A percentile compares a stretch with the other conserved stretches of the same genome.
Conservation (phyloP, 2,797 vertebrate species). For the Buphagus erythrorhynchus region DNA sequence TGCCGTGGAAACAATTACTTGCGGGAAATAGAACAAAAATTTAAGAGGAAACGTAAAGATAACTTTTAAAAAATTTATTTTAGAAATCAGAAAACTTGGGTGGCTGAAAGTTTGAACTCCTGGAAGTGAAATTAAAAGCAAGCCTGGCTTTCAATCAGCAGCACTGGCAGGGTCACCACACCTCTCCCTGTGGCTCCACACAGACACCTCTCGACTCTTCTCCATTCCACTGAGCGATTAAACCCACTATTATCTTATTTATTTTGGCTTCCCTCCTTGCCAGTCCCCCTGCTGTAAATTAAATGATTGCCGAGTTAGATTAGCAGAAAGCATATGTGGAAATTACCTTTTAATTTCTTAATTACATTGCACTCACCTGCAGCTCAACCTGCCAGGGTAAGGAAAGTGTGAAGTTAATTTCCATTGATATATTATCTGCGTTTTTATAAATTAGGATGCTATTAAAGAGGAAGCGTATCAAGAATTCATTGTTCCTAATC, state of each 20-base stretch:
- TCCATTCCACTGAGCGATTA: conserved; percentile 31
- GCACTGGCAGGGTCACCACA: background rate
- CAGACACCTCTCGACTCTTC: conserved; percentile 5
- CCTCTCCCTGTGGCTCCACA: background rate
- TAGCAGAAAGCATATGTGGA: conserved; percentile 72
- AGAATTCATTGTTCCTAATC: background rate
- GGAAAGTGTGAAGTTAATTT: conserved; percentile 63
- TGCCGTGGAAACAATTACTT: accelerated
- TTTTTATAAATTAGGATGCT: conserved; percentile 59
- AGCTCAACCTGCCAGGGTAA: conserved; percentile 65
- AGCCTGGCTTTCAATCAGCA: background rate
- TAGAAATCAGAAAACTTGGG: background rate
- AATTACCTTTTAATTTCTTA: conserved; percentile 83
- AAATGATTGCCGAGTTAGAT: conserved; percentile 63
- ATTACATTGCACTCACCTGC: conserved; percentile 78
- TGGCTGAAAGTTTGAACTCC: background rate
- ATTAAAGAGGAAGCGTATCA: background rate
- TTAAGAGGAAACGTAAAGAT: background rate
- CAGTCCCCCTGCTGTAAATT: conserved; percentile 69
- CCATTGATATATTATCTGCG: conserved; percentile 57
- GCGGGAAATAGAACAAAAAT: accelerated
- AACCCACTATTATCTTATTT: conserved; percentile 73
- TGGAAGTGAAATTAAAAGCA: background rate
- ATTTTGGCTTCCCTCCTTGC: conserved; percentile 71
- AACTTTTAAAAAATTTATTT: background rate